Evolutionary conservation across 2,888 invertebrate species (phyloP).

Genomic region (Caenorhabditis sp.): DNA sequence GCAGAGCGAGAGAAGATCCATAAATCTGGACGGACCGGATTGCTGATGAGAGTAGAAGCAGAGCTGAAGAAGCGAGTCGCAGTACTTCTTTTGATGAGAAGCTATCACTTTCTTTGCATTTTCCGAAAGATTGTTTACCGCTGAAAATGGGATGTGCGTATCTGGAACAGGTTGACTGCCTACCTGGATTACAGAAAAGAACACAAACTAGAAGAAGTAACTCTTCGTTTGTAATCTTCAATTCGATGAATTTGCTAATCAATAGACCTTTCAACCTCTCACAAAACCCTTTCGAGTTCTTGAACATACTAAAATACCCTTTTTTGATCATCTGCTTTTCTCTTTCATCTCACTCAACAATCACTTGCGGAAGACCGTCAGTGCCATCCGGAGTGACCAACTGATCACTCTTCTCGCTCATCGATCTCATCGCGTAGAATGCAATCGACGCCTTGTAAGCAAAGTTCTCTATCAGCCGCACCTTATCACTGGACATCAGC

Average conservation of each 20-base stretch:
- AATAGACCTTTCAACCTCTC: neutral
- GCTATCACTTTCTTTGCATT: neutral
- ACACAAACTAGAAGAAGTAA: neutral
- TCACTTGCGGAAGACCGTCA: neutral
- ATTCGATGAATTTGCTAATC: conserved; percentile 1
- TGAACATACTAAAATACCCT: neutral
- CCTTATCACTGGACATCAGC: neutral
- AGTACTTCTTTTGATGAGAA: neutral
- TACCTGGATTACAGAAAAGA: conserved; percentile 11
- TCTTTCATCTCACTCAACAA: neutral
- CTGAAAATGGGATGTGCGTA: neutral
- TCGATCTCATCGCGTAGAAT: conserved; percentile 12
- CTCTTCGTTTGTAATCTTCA: conserved; percentile 17
- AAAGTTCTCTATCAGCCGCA: neutral
- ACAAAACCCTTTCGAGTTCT: neutral
- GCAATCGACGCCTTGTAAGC: neutral
- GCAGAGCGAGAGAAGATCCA: conserved; percentile 12
- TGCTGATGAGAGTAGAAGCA: conserved; percentile 22
- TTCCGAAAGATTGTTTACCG: neutral
- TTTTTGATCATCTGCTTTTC: neutral
- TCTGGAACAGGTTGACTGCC: neutral
- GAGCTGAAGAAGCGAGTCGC: conserved; percentile 1
- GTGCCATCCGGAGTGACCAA: conserved; percentile 1
- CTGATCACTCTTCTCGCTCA: neutral
- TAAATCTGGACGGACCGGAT: conserved; percentile 12